Evolutionary conservation across 2,797 vertebrate species (phyloP), one percentile per base, ranked within the genome.

Genomic region (Orestias chungarensis): DNA sequence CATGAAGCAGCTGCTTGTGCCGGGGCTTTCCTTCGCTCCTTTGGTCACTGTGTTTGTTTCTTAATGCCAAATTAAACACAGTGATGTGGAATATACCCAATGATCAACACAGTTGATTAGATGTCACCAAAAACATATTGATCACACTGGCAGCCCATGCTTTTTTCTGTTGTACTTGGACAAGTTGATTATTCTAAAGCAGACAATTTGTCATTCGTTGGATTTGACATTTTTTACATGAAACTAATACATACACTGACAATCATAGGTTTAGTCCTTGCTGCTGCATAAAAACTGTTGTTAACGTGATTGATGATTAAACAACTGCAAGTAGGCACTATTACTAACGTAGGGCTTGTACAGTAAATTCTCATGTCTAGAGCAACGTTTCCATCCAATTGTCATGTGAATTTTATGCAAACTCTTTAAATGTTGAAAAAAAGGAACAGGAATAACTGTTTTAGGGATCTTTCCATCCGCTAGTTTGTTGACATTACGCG

Each of bases 1-100:
- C 80, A 89, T 76, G 78, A 31, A 88, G 69, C 64, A 38, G 55
- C 70, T 80, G 33, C 31, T 42, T 14, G 38, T 44, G 74, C 64
- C 46, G 43, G 31, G 9, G 46, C 75, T 55, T 67, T 15, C 27
- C 33, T 71, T 65, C 79, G 46, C 65, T 76, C 31, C 47, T 33
- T 67, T 9, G 27, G 73, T 50, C 43, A 43, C 62, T 12, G 75
- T 59, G 50, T 73, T 35, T 64, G 61, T 47, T 61, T 67, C 71
- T 44, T 59, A 57, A 40, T 33, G 54, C 49, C 55, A 50, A 74
- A 68, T 82, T 49, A 77, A 82, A 73, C 64, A 50, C 44, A 70
- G 57, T 27, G 23, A 18, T 25, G 6, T 14, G 27, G 66, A 70
- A 64, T 31, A 25, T 20, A 52, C 43, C 44, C 4, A 27, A n/a